phyloP scores from a whole-genome alignment of 1,140 invertebrate genomes.

The Tetramorium simillimum region DNA sequence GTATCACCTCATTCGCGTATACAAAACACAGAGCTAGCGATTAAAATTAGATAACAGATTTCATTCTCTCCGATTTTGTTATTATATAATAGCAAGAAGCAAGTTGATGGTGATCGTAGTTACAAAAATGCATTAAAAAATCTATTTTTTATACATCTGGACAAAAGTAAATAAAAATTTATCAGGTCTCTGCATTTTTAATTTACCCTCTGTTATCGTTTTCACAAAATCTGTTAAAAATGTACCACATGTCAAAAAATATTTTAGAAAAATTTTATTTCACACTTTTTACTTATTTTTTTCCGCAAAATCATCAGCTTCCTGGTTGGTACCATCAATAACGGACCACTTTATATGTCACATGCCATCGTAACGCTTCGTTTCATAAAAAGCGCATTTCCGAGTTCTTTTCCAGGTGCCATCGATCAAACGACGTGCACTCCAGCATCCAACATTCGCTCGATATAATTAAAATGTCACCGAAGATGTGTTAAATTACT shows the following conservation, averaged over 20 bases:
- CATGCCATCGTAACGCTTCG: not conserved
- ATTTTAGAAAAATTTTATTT: not conserved
- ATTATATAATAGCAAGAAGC: not conserved
- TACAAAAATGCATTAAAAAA: not conserved
- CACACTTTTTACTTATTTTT: not conserved
- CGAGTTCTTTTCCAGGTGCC: not conserved
- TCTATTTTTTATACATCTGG: not conserved
- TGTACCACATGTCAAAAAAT: not conserved
- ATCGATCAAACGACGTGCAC: slow-evolving; percentile 4
- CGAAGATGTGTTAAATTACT: not conserved
- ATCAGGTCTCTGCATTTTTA: not conserved
- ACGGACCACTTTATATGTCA: slow-evolving; percentile 6
- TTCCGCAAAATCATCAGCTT: slow-evolving; percentile 7
- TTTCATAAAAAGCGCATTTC: slow-evolving; percentile 6
- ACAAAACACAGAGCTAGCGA: not conserved
- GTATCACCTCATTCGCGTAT: not conserved
- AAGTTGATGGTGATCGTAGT: not conserved
- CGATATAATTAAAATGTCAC: slow-evolving; percentile 20
- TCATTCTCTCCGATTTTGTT: not conserved
- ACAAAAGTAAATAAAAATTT: not conserved
- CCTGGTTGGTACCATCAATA: slow-evolving; percentile 6
- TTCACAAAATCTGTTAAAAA: not conserved
- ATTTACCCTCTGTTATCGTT: not conserved
- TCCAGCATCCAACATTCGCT: not conserved
- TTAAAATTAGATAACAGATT: not conserved